Evolutionary conservation across 2,797 vertebrate genomes (phyloP).

Genomic region (Labroides dimidiatus): DNA sequence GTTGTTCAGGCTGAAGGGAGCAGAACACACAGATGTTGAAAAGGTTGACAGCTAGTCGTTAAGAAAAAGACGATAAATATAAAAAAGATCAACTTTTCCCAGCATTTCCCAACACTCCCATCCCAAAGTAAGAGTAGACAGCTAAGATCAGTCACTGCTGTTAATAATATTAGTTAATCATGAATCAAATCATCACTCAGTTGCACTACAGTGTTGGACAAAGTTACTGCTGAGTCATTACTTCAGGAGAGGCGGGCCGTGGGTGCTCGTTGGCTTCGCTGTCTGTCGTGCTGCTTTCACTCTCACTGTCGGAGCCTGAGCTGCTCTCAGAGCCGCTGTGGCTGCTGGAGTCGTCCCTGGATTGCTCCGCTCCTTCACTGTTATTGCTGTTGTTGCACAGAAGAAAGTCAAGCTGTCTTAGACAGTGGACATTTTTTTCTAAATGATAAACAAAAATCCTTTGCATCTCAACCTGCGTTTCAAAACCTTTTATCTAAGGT

Average conservation of each 20-base stretch:
- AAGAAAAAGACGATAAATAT: neutral
- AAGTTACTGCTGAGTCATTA: constrained; percentile 62
- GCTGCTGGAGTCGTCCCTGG: constrained; percentile 96
- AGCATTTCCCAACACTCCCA: neutral
- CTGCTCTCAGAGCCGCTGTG: constrained; percentile 98
- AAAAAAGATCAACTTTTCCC: neutral
- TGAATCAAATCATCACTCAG: neutral
- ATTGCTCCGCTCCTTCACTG: constrained; percentile 94
- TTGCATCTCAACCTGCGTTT: neutral
- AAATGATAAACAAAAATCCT: neutral
- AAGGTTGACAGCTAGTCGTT: too few species aligned
- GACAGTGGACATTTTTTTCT: neutral
- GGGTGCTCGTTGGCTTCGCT: constrained; percentile 96
- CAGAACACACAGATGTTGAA: constrained; percentile 14
- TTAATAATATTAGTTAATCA: neutral
- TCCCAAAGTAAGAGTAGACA: neutral
- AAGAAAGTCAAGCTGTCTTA: constrained; percentile 1
- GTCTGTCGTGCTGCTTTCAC: constrained; percentile 97
- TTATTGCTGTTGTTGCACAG: constrained; percentile 83
- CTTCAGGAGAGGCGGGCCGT: constrained; percentile 92
- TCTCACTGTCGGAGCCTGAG: constrained; percentile 97
- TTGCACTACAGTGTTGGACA: neutral
- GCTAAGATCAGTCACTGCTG: neutral
- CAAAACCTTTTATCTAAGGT: neutral
- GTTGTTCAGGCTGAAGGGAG: constrained; percentile 90